Conservation (phyloP, 1,140 invertebrate species). For the Micrasema minimum region DNA sequence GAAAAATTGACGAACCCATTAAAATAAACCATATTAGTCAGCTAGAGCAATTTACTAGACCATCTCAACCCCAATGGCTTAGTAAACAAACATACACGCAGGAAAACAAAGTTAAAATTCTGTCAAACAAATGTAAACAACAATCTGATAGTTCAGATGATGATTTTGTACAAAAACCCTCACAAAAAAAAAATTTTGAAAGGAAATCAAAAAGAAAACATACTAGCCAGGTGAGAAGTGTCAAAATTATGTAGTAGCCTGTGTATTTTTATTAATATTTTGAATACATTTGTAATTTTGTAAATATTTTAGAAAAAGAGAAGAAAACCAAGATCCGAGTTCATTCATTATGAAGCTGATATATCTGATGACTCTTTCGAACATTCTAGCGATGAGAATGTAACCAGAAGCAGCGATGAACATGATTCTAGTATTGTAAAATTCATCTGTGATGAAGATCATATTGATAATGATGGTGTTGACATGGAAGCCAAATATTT, state of each 20-base stretch:
- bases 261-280: too few relatives aligned
- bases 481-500: conserved; percentile 71
- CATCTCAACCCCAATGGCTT: conserved; percentile 29
- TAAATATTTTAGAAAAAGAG: conserved; percentile 58
- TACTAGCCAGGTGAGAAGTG: too few relatives aligned
- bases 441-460: conserved; percentile 64
- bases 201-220: neutral
- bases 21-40: conserved; percentile 40
- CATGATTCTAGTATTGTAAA: conserved; percentile 58
- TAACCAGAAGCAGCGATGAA: conserved; percentile 33
- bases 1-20: neutral
- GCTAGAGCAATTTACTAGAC: conserved; percentile 22
- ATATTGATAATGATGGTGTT: conserved; percentile 57
- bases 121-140: neutral
- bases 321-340: conserved; percentile 58
- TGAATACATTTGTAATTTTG: too few relatives aligned
- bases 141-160: conserved; percentile 3
- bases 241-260: too few relatives aligned
- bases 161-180: conserved; percentile 27
- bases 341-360: conserved; percentile 70
- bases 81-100: conserved; percentile 1
- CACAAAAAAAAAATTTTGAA: neutral
- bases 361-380: conserved; percentile 60
- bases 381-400: conserved; percentile 58
- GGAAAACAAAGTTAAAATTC: too few relatives aligned